Conservation (phyloP, 35 echinoderm and acorn worm species). For the Lytechinus pictus region DNA sequence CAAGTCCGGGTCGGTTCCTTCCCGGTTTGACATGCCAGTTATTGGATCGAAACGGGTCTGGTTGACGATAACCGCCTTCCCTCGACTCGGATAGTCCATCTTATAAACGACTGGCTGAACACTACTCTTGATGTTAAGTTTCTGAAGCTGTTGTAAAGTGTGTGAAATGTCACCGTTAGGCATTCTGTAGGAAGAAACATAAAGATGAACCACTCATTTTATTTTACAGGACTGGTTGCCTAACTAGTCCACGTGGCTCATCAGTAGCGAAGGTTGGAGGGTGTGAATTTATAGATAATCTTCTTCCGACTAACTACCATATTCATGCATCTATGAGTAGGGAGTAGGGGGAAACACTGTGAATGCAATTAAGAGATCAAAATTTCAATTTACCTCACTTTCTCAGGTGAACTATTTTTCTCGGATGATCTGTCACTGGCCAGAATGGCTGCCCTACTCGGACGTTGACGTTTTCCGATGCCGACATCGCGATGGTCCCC, state of each 20-base stretch:
- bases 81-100: constrained; percentile 25
- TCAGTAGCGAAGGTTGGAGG: too few relatives aligned
- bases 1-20: constrained; percentile 21
- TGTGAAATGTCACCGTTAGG: background rate
- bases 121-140: background rate
- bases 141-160: background rate
- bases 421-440: background rate
- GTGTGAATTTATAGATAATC: too few relatives aligned
- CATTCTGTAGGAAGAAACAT: background rate
- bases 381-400: background rate
- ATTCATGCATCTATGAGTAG: too few relatives aligned
- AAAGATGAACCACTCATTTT: background rate
- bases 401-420: background rate
- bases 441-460: background rate
- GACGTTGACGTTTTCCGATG: constrained; percentile 37
- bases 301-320: too few relatives aligned
- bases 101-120: constrained; percentile 32
- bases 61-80: constrained; percentile 18
- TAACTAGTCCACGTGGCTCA: background rate
- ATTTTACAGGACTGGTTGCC: background rate
- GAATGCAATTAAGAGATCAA: background rate
- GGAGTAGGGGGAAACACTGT: too few relatives aligned
- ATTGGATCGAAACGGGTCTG: constrained; percentile 29
- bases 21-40: constrained; percentile 23
- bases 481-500: constrained; percentile 21